Conservation (phyloP, 2,113 vertebrate genomes). For the Hydropotes inermis region DNA sequence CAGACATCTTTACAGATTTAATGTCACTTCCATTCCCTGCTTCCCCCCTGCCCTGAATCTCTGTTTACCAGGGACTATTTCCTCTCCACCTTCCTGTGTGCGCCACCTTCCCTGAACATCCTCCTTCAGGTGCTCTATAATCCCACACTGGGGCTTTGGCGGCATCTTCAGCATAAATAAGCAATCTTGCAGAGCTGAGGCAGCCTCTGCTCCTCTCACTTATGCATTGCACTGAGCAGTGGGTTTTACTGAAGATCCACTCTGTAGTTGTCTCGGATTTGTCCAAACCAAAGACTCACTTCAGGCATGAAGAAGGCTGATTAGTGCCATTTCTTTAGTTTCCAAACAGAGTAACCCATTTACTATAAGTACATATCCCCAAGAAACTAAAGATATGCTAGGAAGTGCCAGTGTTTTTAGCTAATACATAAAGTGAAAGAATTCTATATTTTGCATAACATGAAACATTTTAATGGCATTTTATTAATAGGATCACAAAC, state of each 20-base stretch:
- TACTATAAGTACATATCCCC: neutral
- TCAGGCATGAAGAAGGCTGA: neutral
- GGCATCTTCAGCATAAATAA: too few relatives aligned
- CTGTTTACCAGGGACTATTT: neutral
- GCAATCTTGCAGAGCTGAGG: neutral
- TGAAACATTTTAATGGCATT: neutral
- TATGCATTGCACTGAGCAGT: too few relatives aligned
- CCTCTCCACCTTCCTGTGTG: neutral
- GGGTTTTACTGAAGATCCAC: neutral
- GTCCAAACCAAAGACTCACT: neutral
- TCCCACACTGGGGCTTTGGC: neutral
- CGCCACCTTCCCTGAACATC: too few relatives aligned
- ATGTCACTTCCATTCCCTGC: neutral
- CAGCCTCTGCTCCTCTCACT: neutral
- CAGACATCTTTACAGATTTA: neutral
- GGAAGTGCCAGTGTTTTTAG: neutral
- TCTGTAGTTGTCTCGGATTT: neutral
- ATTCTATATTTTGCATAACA: neutral
- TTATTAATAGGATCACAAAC: neutral
- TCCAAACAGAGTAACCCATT: neutral
- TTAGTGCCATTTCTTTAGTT: neutral
- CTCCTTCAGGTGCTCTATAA: neutral
- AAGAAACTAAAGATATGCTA: neutral
- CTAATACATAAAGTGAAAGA: neutral
- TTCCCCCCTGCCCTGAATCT: neutral